These are phyloP conservation scores for Heliopora coerulea DNA, from an alignment of 92 coral and sea anemone genomes.

Conservation along the genomic window DNA sequence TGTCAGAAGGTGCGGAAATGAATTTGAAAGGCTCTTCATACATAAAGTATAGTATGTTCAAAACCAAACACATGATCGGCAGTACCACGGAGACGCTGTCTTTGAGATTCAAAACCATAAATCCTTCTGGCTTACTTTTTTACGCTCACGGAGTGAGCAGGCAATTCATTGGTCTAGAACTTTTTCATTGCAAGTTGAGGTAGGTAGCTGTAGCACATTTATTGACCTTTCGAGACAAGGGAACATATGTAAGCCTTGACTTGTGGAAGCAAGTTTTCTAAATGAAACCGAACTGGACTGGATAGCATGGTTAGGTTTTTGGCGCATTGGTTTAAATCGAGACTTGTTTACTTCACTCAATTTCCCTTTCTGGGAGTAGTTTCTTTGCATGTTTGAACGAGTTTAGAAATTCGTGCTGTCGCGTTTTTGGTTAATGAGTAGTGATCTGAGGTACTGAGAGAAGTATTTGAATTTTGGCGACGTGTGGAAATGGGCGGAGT, in stretches of 20 bases:
- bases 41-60: slow-evolving; percentile 10
- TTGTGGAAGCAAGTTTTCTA: too few species aligned
- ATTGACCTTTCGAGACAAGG: too few species aligned
- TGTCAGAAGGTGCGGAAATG: neutral
- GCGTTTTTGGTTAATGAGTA: too few species aligned
- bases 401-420: too few species aligned
- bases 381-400: too few species aligned
- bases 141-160: slow-evolving; percentile 82
- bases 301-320: neutral
- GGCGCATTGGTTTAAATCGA: neutral
- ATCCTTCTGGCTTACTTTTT: slow-evolving; percentile 74
- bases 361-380: too few species aligned
- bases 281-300: too few species aligned
- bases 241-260: too few species aligned
- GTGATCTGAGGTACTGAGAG: neutral
- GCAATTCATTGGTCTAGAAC: slow-evolving; percentile 77
- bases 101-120: slow-evolving; percentile 74
- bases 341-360: neutral
- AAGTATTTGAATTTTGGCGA: neutral
- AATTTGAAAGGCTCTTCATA: slow-evolving; percentile 4
- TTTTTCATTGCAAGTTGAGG: slow-evolving; percentile 84
- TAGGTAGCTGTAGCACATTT: slow-evolving; percentile 34
- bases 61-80: neutral
- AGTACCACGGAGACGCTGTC: slow-evolving; percentile 8
- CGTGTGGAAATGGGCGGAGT: slow-evolving; percentile 11